phyloP scores from a whole-genome alignment of 1,140 invertebrate species.

The Drosophila fuyamai region DNA sequence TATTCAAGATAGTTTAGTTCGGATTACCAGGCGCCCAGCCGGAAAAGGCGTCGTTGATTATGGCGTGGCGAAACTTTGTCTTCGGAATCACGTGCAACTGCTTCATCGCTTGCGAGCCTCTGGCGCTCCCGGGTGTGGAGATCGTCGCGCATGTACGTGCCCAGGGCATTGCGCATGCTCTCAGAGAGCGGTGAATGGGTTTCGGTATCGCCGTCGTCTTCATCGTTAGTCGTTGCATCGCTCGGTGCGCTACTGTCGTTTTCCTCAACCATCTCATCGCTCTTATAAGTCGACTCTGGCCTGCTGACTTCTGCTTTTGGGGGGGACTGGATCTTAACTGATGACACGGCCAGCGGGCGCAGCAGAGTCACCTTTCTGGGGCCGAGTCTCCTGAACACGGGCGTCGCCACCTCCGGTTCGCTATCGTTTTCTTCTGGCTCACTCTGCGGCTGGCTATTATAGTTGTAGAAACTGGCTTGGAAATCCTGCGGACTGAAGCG shows the following conservation, averaged over 20 bases:
- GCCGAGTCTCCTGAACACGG: conserved; percentile 27
- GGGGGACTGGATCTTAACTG: not conserved
- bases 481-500: conserved; percentile 47
- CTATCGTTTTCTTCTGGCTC: not conserved
- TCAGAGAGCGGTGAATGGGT: conserved; percentile 40
- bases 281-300: conserved; percentile 23
- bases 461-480: conserved; percentile 39
- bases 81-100: not conserved
- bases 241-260: conserved; percentile 8
- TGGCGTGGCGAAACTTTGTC: conserved; percentile 32
- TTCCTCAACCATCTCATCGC: conserved; percentile 2
- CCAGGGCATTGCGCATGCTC: conserved; percentile 63
- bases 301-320: conserved; percentile 2
- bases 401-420: conserved; percentile 2
- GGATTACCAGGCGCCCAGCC: conserved; percentile 54
- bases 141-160: conserved; percentile 71
- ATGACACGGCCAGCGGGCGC: conserved; percentile 37
- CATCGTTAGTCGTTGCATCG: conserved; percentile 15
- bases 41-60: conserved; percentile 15
- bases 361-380: conserved; percentile 48
- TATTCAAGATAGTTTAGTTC: conserved; percentile 41
- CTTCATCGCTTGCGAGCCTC: conserved; percentile 22
- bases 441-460: not conserved
- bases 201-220: conserved; percentile 14
- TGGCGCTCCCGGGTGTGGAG: conserved; percentile 54